Percentiles rank a stretch among this genome's conserved stretches.
These are phyloP conservation scores for Lycocerus yunnanus DNA, from an alignment of 2,888 invertebrate genomes.

Conservation along the genomic window DNA sequence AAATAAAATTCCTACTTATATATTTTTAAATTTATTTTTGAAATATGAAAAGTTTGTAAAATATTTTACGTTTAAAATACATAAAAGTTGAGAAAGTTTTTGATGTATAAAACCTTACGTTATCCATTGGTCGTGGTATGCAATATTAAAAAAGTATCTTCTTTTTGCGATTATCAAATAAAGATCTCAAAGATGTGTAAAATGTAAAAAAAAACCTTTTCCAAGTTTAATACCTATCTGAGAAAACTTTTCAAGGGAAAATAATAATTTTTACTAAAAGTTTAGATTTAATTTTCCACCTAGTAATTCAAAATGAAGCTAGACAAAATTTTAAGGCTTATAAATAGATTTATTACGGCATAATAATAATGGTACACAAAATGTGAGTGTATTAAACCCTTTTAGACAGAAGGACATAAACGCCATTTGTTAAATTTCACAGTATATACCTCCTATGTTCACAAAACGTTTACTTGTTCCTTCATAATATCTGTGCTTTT, in stretches of 20 bases:
- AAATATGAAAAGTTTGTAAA: slow-evolving; percentile 4
- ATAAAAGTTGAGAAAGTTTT: neutral
- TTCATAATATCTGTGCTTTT: neutral
- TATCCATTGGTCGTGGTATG: neutral
- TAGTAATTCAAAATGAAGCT: neutral
- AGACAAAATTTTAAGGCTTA: neutral
- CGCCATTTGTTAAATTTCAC: too few species aligned
- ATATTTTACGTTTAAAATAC: neutral
- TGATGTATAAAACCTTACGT: neutral
- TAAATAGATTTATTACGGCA: neutral
- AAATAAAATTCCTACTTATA: neutral
- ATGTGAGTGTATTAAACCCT: neutral
- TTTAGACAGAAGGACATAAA: neutral
- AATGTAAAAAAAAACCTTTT: slow-evolving; percentile 5
- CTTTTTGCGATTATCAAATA: slow-evolving; percentile 10
- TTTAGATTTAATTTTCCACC: neutral
- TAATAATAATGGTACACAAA: neutral
- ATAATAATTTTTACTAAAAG: neutral
- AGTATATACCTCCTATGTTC: neutral
- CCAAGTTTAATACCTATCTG: neutral
- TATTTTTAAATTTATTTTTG: neutral
- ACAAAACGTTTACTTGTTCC: neutral
- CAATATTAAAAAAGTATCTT: slow-evolving; percentile 12
- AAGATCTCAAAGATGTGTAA: slow-evolving; percentile 20
- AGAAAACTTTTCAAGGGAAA: neutral